Evolutionary conservation across 2,113 vertebrate species (phyloP).

Genomic region (Siniperca knerii): DNA sequence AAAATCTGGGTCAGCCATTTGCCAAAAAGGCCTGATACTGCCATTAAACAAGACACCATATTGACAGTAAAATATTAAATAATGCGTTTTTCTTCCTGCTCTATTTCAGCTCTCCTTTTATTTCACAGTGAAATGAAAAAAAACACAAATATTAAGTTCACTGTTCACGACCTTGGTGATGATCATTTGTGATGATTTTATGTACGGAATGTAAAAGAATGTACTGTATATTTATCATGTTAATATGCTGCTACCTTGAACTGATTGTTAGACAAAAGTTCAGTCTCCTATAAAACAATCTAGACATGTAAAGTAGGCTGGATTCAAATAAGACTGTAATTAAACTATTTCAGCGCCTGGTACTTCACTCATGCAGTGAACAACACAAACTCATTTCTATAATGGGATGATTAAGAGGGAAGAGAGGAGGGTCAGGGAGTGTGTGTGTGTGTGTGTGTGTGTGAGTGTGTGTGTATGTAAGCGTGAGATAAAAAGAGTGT

Average conservation of each 20-base stretch:
- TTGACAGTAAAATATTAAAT: conserved; percentile 24
- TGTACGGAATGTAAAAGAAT: background rate
- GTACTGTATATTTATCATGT: background rate
- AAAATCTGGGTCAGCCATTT: conserved; percentile 66
- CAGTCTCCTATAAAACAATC: conserved; percentile 6
- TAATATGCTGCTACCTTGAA: background rate
- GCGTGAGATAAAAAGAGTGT: background rate
- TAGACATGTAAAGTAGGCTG: conserved; percentile 12
- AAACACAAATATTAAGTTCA: background rate
- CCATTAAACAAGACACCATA: conserved; percentile 45
- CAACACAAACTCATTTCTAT: conserved; percentile 47
- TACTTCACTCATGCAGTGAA: conserved; percentile 16
- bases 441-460: background rate
- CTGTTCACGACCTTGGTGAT: background rate
- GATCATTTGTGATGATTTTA: background rate
- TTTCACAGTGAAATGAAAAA: background rate
- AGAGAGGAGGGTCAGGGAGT: background rate
- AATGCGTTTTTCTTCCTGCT: conserved; percentile 21
- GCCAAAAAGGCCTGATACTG: conserved; percentile 51
- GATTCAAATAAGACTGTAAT: conserved; percentile 29
- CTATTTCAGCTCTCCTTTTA: conserved; percentile 17
- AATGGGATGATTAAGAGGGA: conserved; percentile 50
- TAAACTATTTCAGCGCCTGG: conserved; percentile 29
- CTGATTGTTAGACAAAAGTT: background rate
- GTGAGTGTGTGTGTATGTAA: background rate